Base-by-base conservation (phyloP, 2,113 vertebrate species). In the Agelaius tricolor region DNA sequence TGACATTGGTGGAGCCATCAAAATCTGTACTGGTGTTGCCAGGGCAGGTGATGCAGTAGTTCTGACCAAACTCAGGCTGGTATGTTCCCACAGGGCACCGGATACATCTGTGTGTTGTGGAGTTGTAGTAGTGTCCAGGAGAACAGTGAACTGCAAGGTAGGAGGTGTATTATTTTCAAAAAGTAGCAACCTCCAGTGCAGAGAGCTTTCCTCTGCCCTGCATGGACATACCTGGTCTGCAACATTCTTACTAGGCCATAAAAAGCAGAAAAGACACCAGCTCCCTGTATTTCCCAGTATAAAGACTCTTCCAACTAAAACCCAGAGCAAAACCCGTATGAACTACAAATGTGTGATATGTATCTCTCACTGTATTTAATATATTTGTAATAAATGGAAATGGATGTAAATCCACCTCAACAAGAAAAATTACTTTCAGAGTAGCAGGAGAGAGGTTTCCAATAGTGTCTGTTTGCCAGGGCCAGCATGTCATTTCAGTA, bases 11-110 rank as follows among this genome's bases (percentile, higher is more conserved):
- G 78, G 98, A 98, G 76, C 98, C 98, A 41, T 98, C 98, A 28
- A 98, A 98, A 86, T 98, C 98, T 0, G 98, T 98, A n/a, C 98
- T 98, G 57, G 98, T 98, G 89, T 98, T 98, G 52, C 98, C 98
- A 3, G 98, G 98, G 72, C 98, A 98, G 87, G 97, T 95, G 74
- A 98, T 87, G 81, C 98, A 98, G 82, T 98, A 98, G 96, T 98
- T 98, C 81, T 98, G 98, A 35, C 98, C 98, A 66, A 98, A 98
- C 79, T 98, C 98, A 2, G 98, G 98, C 90, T 98, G 98, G 92
- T 98, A 98, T 17, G 98, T 98, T 85, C 98, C 98, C 24, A 97
- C 82, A 2, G 98, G 97, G 91, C 98, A 98, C 37, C 98, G 96
- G 81, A 98, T 93, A 47, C 98, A 98, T 39, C 98, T 97, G 94